Evolutionary conservation across 2,113 vertebrate genomes (phyloP).

Genomic region (Henicopernis longicauda): DNA sequence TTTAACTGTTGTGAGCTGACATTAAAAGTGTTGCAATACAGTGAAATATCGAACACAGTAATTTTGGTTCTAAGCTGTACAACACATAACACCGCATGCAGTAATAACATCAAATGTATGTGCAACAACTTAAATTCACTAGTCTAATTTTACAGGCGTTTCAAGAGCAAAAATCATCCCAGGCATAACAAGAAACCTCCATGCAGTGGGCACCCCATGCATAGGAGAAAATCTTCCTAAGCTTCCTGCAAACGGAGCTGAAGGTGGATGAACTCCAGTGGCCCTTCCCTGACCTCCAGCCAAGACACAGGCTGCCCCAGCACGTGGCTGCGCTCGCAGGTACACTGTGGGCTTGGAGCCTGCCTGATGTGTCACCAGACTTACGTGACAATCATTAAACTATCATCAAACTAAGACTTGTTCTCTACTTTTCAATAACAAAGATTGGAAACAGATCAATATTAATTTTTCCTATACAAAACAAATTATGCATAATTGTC

Average conservation of each 20-base stretch:
- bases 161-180: background rate
- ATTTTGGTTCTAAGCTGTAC: background rate
- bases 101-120: background rate
- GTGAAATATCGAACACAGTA: rapidly evolving
- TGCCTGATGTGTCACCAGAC: background rate
- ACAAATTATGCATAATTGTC: background rate
- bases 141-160: background rate
- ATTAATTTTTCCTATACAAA: background rate
- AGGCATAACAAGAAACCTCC: background rate
- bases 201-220: background rate
- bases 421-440: background rate
- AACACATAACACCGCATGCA: background rate
- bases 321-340: background rate
- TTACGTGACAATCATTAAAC: background rate
- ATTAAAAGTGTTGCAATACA: background rate
- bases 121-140: background rate
- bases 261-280: background rate
- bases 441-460: background rate
- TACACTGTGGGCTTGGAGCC: background rate
- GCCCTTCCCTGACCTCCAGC: background rate
- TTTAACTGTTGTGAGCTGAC: background rate
- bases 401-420: background rate
- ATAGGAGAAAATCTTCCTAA: background rate
- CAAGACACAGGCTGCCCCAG: background rate
- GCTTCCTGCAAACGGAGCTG: rapidly evolving